Conservation (phyloP, 2,888 invertebrate genomes). For the Chrysodeixis includens region DNA sequence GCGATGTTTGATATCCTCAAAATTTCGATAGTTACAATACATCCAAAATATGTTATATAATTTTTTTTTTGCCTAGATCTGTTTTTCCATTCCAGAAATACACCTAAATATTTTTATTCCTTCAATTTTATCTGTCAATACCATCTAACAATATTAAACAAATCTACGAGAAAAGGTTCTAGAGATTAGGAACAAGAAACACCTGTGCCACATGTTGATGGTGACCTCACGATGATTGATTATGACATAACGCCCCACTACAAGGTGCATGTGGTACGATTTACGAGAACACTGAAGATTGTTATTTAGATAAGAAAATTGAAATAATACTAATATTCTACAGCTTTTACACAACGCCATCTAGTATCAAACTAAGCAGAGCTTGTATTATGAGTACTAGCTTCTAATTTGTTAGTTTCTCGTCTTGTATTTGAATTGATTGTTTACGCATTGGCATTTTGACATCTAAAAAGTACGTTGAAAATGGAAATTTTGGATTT, state of each 20-base stretch:
- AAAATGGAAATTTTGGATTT: too few species aligned
- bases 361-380: too few species aligned
- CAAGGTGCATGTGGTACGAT: conserved; percentile 55
- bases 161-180: conserved; percentile 31
- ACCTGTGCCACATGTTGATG: conserved; percentile 58
- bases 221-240: conserved; percentile 83
- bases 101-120: too few species aligned
- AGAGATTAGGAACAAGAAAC: conserved; percentile 60
- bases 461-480: too few species aligned
- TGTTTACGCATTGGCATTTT: too few species aligned
- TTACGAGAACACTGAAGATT: conserved; percentile 72
- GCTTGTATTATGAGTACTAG: too few species aligned
- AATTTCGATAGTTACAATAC: too few species aligned
- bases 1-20: too few species aligned
- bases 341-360: too few species aligned
- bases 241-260: conserved; percentile 75
- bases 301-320: conserved; percentile 76
- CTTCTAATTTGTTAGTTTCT: not conserved
- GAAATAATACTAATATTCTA: conserved; percentile 72
- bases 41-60: too few species aligned
- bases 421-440: not conserved
- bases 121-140: not conserved
- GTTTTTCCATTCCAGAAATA: too few species aligned
- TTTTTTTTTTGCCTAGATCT: too few species aligned
- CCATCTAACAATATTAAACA: conserved; percentile 45